Base-by-base conservation (phyloP, 2,113 vertebrate genomes). In the Brachirus orientalis region DNA sequence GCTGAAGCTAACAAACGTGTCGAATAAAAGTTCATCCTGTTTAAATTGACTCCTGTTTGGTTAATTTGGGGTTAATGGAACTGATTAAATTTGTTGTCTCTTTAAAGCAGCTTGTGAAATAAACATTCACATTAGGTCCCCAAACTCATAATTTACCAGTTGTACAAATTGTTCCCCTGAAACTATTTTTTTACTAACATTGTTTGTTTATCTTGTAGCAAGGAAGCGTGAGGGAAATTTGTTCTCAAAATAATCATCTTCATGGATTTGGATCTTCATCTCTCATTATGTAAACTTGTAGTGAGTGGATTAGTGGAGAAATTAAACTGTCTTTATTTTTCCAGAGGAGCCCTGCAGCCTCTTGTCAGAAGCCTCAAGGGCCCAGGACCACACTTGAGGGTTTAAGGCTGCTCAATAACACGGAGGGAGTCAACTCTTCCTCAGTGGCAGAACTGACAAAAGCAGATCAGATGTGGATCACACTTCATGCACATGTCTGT, bases 1-100 rank as follows among this genome's bases (percentile, higher is more conserved):
- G 80, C 82, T 43, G 2, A 63, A 76, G 57, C 65, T 72, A 57
- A 56, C 86, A 70, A 73, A 74, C 56, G 68, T 88, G 79, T 83
- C 82, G 1, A 90, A 88, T 89, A 90, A 90, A 90, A 56, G 35
- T 72, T n/a, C n/a, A n/a, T n/a, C n/a, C n/a, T n/a, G n/a, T n/a
- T 70, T 43, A 63, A 67, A 9, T 64, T 35, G 35, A 20, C 46
- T 54, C 28, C 10, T 17, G 0, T 10, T 18, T 10, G 10, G 0
- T 63, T 16, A 0, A 14, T 69, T 64, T 13, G 17, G 46, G 19
- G 10, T 10, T 0, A 47, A 0, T 60, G 52, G 43, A 18, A n/a
- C n/a, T n/a, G n/a, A n/a, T n/a, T n/a, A 20, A 35, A 13, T 58
- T 46, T 68, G 18, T 9, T 1, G 2, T 51, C 20, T 45, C 10